phyloP scores from a whole-genome alignment of 2,888 invertebrate species.

The Drosophila conformis region DNA sequence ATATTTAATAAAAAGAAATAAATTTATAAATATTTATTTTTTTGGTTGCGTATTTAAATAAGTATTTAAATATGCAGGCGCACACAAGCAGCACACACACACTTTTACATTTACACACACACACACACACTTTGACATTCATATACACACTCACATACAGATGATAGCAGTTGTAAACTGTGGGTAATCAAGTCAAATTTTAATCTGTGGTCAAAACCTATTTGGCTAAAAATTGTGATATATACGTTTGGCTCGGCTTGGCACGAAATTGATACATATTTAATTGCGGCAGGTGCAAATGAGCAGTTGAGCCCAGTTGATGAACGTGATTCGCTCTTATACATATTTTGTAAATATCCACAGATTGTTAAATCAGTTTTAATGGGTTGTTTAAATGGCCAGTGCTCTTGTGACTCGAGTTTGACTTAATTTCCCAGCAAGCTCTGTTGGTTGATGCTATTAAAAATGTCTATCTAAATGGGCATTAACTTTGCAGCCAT shows the following conservation, averaged over 20 bases:
- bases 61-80: constrained; percentile 3
- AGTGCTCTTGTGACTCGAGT: background rate
- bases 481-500: background rate
- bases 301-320: background rate
- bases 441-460: background rate
- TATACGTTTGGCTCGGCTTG: background rate
- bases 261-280: background rate
- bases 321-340: background rate
- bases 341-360: background rate
- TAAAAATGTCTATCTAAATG: background rate
- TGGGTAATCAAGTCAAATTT: background rate
- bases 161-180: background rate
- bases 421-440: background rate
- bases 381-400: background rate
- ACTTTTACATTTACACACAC: background rate
- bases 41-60: constrained; percentile 4
- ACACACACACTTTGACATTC: background rate
- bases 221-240: constrained; percentile 3
- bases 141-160: background rate
- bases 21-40: constrained; percentile 14
- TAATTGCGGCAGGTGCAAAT: background rate
- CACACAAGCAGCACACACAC: background rate
- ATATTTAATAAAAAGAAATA: constrained; percentile 5
- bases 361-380: background rate
- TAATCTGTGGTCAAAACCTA: constrained; percentile 7